phyloP scores from a whole-genome alignment of 2,113 vertebrate genomes.

The Sinocyclocheilus grahami region DNA sequence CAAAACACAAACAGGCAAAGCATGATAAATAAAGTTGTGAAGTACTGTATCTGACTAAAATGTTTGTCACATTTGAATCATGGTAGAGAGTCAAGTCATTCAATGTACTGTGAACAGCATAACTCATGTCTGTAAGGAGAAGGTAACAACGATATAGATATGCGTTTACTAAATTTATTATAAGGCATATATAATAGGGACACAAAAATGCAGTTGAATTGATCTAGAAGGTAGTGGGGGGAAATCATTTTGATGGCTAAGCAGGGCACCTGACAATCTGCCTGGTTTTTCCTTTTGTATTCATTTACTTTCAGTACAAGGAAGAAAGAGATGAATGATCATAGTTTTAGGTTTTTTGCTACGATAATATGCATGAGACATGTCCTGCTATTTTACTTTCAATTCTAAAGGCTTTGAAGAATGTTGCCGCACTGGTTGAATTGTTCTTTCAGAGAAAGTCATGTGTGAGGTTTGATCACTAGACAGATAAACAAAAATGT shows the following conservation, averaged over 20 bases:
- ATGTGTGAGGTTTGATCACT: background rate
- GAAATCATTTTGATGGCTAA: background rate
- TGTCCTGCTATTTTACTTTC: background rate
- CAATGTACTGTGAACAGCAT: no score
- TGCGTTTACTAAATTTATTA: background rate
- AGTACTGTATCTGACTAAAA: no score
- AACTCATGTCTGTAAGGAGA: no score
- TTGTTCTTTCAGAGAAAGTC: background rate
- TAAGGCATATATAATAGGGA: background rate
- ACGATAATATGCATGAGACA: background rate
- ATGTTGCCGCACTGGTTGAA: background rate
- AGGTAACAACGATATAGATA: background rate
- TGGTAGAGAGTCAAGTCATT: no score
- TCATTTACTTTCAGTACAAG: background rate
- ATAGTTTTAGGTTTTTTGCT: background rate
- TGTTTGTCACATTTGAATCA: no score
- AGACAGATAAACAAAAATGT: background rate
- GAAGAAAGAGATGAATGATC: background rate
- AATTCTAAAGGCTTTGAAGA: background rate
- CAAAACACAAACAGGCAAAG: no score
- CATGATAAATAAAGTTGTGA: no score
- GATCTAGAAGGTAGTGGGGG: background rate
- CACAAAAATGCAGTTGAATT: background rate
- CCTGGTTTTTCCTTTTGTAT: background rate
- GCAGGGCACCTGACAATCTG: background rate